Evolutionary conservation across 1,140 invertebrate genomes (phyloP).

Genomic region (Ceratoteleas bidentatus): DNA sequence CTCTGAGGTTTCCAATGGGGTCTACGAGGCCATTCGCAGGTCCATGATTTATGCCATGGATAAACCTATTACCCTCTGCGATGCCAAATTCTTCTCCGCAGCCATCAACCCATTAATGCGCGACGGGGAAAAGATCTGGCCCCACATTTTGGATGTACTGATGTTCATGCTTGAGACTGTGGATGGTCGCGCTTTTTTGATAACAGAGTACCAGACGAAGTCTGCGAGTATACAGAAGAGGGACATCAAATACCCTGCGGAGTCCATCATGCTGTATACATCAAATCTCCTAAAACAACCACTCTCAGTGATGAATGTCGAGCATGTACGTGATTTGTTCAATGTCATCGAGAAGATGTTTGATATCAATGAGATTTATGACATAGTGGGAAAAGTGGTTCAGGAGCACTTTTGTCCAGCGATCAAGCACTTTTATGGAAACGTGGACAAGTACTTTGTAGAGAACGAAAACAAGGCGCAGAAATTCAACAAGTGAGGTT

Average conservation of each 20-base stretch:
- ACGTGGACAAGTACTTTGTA: constrained; percentile 76
- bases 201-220: constrained; percentile 65
- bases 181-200: constrained; percentile 74
- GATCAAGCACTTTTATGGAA: constrained; percentile 75
- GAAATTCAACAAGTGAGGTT: constrained; percentile 74
- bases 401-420: constrained; percentile 73
- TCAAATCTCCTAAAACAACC: constrained; percentile 75
- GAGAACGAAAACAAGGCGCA: constrained; percentile 77
- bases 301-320: constrained; percentile 75
- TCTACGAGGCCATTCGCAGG: constrained; percentile 72
- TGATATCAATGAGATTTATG: constrained; percentile 71
- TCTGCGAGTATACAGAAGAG: constrained; percentile 63
- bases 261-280: constrained; percentile 68
- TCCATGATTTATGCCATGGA: constrained; percentile 71
- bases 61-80: constrained; percentile 67
- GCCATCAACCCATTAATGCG: constrained; percentile 71
- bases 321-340: constrained; percentile 71
- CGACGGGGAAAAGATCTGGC: constrained; percentile 71
- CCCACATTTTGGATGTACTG: constrained; percentile 74
- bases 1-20: constrained; percentile 68
- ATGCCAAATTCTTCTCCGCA: constrained; percentile 72
- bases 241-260: constrained; percentile 68
- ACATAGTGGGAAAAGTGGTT: constrained; percentile 68
- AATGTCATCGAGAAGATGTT: constrained; percentile 74
- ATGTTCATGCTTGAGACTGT: constrained; percentile 72